Base-by-base conservation (phyloP, 2,888 invertebrate species). In the Strigamia transsilvanica region DNA sequence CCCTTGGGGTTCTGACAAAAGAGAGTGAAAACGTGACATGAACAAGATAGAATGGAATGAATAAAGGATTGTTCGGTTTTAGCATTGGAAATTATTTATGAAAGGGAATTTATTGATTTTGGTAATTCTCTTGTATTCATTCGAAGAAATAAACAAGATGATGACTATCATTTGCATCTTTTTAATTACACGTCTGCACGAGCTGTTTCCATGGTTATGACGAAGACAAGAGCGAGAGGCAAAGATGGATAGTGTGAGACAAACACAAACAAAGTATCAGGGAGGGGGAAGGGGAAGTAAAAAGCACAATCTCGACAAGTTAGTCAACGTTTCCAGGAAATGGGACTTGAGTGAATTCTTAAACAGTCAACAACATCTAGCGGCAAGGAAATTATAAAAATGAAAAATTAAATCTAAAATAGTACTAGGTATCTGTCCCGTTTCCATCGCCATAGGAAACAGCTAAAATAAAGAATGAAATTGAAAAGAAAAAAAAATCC, bases 91-190 rank as follows among this genome's bases (percentile, higher is more conserved):
- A 38, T 38, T 38, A 38, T 10, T 38, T 9, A 38, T 38, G 2
- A 6, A 0, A 38, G 10, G 10, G 10, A 38, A 38, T 32, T 27
- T 27, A 73, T 27, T 56, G 21, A 18, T 56, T 15, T 21, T 73
- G 15, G 7, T 23, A 73, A 73, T 73, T 32, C 32, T 32, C 12
- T 56, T 32, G n/a, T 73, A 73, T 27, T 73, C 73, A 73, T 73
- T 15, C 3, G 73, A 13, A 73, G 32, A 73, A 32, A 73, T 27
- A 73, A 73, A 73, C 73, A 73, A 12, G 73, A 73, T 73, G 73
- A 73, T 73, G 73, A 73, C 73, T 73, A 32, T 73, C 73, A 73
- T 73, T 73, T 73, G 73, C 73, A 73, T 73, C 73, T 73, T 73
- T 73, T 73, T 73, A 73, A 73, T 73, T 73, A 73, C 32, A 73